Conservation (phyloP, 2,113 vertebrate genomes). For the Myotis yumanensis region DNA sequence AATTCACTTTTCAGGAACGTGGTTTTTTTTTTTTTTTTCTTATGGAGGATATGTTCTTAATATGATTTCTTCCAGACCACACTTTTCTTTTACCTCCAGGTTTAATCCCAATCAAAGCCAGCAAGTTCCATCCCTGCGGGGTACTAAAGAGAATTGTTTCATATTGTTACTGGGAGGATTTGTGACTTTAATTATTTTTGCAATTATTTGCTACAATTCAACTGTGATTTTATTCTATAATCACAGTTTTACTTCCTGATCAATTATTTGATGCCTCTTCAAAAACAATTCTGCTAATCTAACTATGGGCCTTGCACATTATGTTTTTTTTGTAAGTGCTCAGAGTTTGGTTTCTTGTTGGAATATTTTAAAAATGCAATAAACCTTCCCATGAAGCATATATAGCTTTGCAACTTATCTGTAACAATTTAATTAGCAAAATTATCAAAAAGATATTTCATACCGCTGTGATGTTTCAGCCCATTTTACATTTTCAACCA, state of each 20-base stretch:
- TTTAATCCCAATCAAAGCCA: conserved; percentile 81
- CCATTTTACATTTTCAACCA: conserved; percentile 65
- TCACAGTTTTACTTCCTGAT: conserved; percentile 83
- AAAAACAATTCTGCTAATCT: conserved; percentile 80
- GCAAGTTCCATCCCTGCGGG: conserved; percentile 70
- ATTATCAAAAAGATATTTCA: conserved; percentile 69
- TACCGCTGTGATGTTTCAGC: conserved; percentile 20
- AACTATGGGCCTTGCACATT: conserved; percentile 58
- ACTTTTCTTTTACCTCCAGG: conserved; percentile 61
- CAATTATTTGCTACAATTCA: conserved; percentile 84
- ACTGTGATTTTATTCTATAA: conserved; percentile 83
- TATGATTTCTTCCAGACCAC: conserved; percentile 66
- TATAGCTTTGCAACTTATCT: conserved; percentile 65
- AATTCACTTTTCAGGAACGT: conserved; percentile 63
- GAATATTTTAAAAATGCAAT: conserved; percentile 71
- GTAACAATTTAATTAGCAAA: conserved; percentile 80
- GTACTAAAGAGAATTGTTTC: conserved; percentile 80
- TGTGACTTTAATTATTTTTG: conserved; percentile 85
- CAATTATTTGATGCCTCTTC: conserved; percentile 86
- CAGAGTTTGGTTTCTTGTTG: conserved; percentile 42
- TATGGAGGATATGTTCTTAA: conserved; percentile 55
- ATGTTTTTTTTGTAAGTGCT: conserved; percentile 58
- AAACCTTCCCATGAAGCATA: conserved; percentile 63
- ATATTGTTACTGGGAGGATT: conserved; percentile 78
- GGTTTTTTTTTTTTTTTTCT: conserved; percentile 33